Base-by-base conservation (phyloP, 2,113 vertebrate species). In the Paratilapia polleni region DNA sequence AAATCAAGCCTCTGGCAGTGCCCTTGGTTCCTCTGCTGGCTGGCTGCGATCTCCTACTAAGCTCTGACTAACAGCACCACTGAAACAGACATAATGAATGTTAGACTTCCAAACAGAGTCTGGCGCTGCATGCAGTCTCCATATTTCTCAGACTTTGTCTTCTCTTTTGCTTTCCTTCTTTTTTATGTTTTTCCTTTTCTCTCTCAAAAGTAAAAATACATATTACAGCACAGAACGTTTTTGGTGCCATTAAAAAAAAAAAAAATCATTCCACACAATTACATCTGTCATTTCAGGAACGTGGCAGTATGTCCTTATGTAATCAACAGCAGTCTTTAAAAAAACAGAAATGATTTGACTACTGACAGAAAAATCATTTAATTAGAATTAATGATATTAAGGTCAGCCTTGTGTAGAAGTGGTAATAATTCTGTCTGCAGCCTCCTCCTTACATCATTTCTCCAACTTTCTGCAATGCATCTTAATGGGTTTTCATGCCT, bases 401-500 rank as follows among this genome's bases (percentile, higher is more conserved):
- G 87, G 70, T 43, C 47, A 24, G 74, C 36, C 62, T 80, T 4
- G 11, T 61, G 59, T 22, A 77, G 63, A 82, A 83, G 59, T 41
- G 62, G 43, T 58, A 80, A 83, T 90, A 75, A 78, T 78, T 90
- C 82, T 63, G 26, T 68, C 76, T 74, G 63, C 81, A 34, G 76
- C 80, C 43, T 87, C 57, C 59, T 88, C 63, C 70, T 81, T 70
- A 81, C 86, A 91, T 90, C 64, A 79, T 88, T 87, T 78, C 85
- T 87, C 77, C 80, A 56, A 52, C 86, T 78, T 87, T 82, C 79
- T 89, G 78, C 26, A 47, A 81, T 82, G 88, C 74, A 89, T 89
- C 81, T 91, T 92, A 92, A 93, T 94, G 78, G 89, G 52, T 92
- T 92, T 94, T 90, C 76, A 68, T 83, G 91, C 92, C 92, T 80